Evolutionary conservation across 2,888 invertebrate species (phyloP).

Genomic region (Macroteleia sp.): DNA sequence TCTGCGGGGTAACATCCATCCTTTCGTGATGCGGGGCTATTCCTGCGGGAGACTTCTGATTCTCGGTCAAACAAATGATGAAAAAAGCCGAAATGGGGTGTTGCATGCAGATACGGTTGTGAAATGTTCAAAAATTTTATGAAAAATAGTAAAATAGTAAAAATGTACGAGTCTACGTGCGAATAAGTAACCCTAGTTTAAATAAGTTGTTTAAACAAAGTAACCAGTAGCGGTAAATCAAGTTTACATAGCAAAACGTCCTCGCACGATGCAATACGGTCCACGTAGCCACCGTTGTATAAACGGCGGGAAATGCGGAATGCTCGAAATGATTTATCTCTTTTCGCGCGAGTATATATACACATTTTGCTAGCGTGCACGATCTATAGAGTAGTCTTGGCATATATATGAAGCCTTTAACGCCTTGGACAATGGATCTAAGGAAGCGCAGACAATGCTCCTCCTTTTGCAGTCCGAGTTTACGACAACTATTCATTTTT

Average conservation of each 20-base stretch:
- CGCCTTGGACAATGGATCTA: conserved; percentile 77
- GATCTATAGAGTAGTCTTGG: conserved; percentile 66
- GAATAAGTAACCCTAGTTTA: no score
- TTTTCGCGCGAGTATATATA: not conserved
- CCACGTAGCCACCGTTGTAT: no score
- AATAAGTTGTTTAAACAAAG: conserved; percentile 20
- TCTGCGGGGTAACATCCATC: no score
- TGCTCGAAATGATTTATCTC: conserved; percentile 7
- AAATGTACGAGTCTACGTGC: no score
- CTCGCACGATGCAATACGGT: not conserved
- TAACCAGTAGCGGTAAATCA: conserved; percentile 10
- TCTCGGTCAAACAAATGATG: no score
- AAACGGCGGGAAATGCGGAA: conserved; percentile 10
- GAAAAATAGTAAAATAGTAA: no score
- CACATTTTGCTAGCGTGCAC: conserved; percentile 36
- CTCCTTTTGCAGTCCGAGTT: conserved; percentile 46
- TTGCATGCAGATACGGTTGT: no score
- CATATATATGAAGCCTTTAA: conserved; percentile 79
- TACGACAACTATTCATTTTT: conserved; percentile 76
- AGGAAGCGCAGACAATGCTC: conserved; percentile 70
- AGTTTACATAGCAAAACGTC: not conserved
- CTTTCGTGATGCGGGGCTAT: no score
- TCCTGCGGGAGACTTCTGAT: no score
- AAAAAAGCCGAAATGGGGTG: no score
- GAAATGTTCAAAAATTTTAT: no score